Evolutionary conservation across 1,140 invertebrate genomes (phyloP), one percentile per base, ranked within the genome.

Genomic region (Copidosoma floridanum): DNA sequence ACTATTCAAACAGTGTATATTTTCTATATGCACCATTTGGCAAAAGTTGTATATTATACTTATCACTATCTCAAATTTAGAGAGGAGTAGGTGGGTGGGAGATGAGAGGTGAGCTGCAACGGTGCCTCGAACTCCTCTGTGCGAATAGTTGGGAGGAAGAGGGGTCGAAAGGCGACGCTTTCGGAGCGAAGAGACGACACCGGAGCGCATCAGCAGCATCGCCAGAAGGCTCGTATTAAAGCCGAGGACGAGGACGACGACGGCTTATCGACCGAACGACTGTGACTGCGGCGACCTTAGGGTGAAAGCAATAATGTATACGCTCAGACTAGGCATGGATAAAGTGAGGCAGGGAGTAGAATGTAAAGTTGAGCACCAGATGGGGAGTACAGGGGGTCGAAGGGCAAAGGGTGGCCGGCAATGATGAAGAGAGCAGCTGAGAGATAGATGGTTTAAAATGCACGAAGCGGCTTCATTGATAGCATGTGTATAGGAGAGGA

Each of bases 221-320:
- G n/a, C n/a, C n/a, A n/a, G n/a, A 27, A 27, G 23, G 11, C n/a
- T 8, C 46, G 27, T 27, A 29, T 29, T 24, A 24, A 21, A 24
- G 44, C 23, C 26, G 26, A 14, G 8, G 21, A 20, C 10, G 20
- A 11, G 21, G 32, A 11, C 7, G 10, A 46, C 29, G 43, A 47
- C 24, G 43, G 47, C 27, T 56, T 56, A 56, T 56, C 43, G 54
- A 56, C 52, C 52, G 23, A 20, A 8, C 8, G 12, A 32, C 27
- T 20, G 23, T n/a, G n/a, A n/a, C n/a, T n/a, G n/a, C n/a, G n/a
- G n/a, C n/a, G 16, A 29, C 8, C 26, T 41, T n/a, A 38, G 26
- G 47, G 29, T 37, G 54, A 47, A 56, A 56, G 43, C 32, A 56
- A 47, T 37, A 56, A n/a, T n/a, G n/a, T 56, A 20, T 12, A 37